phyloP scores from a whole-genome alignment of 1,140 invertebrate genomes.

The Penaeus japonicus region DNA sequence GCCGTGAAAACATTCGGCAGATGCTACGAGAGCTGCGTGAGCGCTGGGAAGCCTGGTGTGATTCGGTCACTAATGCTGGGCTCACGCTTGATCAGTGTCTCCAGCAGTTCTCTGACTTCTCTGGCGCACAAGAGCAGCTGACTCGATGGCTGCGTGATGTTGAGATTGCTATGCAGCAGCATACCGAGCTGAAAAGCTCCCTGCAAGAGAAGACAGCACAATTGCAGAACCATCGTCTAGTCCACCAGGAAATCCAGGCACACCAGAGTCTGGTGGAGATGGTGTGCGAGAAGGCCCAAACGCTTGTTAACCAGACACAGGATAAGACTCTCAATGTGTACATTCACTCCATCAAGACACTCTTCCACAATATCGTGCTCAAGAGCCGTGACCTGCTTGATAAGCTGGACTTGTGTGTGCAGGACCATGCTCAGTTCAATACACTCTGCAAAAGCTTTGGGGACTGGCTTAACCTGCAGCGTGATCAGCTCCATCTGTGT shows the following conservation, averaged over 20 bases:
- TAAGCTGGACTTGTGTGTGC: constrained; percentile 84
- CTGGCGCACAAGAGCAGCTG: constrained; percentile 85
- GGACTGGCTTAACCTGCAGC: constrained; percentile 80
- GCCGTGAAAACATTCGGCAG: constrained; percentile 88
- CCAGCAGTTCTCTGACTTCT: constrained; percentile 88
- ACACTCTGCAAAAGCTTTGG: constrained; percentile 76
- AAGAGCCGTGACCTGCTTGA: constrained; percentile 83
- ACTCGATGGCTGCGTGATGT: constrained; percentile 92
- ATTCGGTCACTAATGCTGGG: constrained; percentile 79
- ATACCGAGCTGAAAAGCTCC: constrained; percentile 88
- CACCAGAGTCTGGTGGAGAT: constrained; percentile 88
- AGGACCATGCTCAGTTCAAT: constrained; percentile 83
- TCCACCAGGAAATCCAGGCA: constrained; percentile 94
- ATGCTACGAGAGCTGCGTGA: constrained; percentile 80
- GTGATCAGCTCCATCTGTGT: constrained; percentile 74
- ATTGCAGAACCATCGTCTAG: constrained; percentile 91
- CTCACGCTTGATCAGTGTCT: constrained; percentile 88
- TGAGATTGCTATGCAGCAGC: constrained; percentile 88
- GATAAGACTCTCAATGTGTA: constrained; percentile 86
- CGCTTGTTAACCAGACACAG: constrained; percentile 87
- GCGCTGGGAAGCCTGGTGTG: constrained; percentile 86
- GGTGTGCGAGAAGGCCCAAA: constrained; percentile 90
- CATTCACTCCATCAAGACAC: constrained; percentile 85
- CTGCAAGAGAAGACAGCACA: constrained; percentile 94
- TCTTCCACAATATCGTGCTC: constrained; percentile 86